Evolutionary conservation across 2,888 invertebrate species (phyloP), one percentile per base, ranked within the genome.

Genomic region (Portevinia maculata): DNA sequence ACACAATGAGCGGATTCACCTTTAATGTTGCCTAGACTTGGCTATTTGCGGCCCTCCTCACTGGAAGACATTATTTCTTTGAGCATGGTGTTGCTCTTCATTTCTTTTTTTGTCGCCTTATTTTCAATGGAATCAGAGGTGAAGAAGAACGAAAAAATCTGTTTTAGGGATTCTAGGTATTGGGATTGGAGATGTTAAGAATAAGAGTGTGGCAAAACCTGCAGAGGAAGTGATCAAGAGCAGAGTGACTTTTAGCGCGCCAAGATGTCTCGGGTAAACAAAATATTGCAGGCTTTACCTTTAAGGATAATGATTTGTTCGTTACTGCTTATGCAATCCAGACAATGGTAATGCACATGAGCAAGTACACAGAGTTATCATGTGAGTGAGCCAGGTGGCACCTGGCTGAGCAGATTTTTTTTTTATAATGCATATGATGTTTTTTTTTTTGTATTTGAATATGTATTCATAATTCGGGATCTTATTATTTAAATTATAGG

Each of bases 221-320:
- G 19, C 5, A 46, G 15, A 39, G 34, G 34, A 44, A 52, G 34
- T 55, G 9, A 53, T 24, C 24, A 50, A 62, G 34, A 48, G 64
- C 9, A 67, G 41, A 73, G 48, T 69, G 71, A 83, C 71, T 78
- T 83, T 83, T 78, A 78, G 62, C 78, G 83, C 83, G 83, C 83
- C 83, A 73, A 73, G 55, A 52, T 78, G 83, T 83, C 83, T 83
- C 65, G 50, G 21, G 8, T 13, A 62, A 59, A 28, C 34, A 30
- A 24, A 52, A 69, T 34, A 69, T 64, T 55, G 64, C 75, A 70
- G 75, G 46, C 57, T 50, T 57, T 44, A 55, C 15, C 24, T 50
- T 41, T 37, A 57, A 50, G 41, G 55, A 79, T 37, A 17, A 74
- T 50, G 57, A 55, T 69, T 48, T 62, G 62, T 64, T 55, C 8